Evolutionary conservation across 2,888 invertebrate species (phyloP).

Genomic region (Harpalus rufipes): DNA sequence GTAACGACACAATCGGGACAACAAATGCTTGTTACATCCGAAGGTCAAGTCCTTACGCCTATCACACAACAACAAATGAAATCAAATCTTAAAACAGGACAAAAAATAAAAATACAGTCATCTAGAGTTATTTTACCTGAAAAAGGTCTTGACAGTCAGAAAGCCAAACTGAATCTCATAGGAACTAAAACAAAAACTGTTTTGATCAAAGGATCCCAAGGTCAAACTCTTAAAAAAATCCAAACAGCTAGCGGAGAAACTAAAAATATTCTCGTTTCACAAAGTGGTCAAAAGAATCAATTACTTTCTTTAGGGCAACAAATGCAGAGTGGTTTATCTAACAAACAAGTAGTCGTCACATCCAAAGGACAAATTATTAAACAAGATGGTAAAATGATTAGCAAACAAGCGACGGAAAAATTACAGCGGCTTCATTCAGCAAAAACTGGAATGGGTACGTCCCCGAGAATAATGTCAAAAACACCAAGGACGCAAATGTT

Average conservation of each 20-base stretch:
- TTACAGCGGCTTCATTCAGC: constrained; percentile 46
- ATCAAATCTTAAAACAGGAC: constrained; percentile 72
- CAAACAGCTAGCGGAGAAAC: constrained; percentile 71
- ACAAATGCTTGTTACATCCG: constrained; percentile 74
- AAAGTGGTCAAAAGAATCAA: constrained; percentile 51
- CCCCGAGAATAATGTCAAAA: constrained; percentile 53
- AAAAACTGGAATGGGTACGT: constrained; percentile 8
- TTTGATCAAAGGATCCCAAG: constrained; percentile 75
- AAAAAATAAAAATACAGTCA: constrained; percentile 68
- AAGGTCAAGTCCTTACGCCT: constrained; percentile 75
- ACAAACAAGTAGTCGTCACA: constrained; percentile 72
- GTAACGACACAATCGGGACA: constrained; percentile 76
- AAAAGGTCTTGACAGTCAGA: constrained; percentile 36
- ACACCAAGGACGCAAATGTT: constrained; percentile 63
- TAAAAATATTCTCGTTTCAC: constrained; percentile 58
- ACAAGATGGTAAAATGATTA: constrained; percentile 69
- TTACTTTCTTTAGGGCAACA: constrained; percentile 56
- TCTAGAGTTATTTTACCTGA: constrained; percentile 67
- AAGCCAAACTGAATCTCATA: constrained; percentile 54
- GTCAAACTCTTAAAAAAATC: constrained; percentile 75
- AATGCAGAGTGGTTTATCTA: constrained; percentile 26
- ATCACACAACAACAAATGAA: constrained; percentile 76
- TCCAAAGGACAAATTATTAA: constrained; percentile 74
- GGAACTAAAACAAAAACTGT: constrained; percentile 73
- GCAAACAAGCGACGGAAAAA: constrained; percentile 68